These are phyloP conservation scores for Sardinella longiceps DNA, from an alignment of 2,797 vertebrate species.

Conservation along the genomic window DNA sequence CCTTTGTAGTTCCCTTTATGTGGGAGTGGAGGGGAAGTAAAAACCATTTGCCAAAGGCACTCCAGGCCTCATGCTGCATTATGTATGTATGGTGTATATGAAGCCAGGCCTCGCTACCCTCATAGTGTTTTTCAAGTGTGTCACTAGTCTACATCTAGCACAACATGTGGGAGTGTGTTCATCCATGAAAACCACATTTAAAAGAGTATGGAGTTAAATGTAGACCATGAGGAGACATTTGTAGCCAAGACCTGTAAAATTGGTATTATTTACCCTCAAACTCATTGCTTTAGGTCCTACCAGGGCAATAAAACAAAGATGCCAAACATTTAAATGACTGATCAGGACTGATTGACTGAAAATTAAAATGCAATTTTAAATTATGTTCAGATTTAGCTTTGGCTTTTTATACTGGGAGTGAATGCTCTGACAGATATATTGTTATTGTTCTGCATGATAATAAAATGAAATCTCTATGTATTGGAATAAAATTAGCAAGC, in stretches of 20 bases:
- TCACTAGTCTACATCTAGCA: no score
- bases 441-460: not conserved
- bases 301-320: not conserved
- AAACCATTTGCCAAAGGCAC: not conserved
- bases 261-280: not conserved
- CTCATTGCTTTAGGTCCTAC: not conserved
- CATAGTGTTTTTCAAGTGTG: no score
- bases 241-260: not conserved
- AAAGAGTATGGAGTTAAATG: not conserved
- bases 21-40: not conserved
- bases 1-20: constrained; percentile 49
- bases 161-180: no score
- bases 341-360: not conserved
- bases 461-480: not conserved
- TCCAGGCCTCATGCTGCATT: not conserved
- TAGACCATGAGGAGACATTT: not conserved
- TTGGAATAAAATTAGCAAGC: not conserved
- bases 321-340: no score
- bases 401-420: not conserved
- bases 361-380: not conserved
- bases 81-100: no score
- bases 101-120: no score
- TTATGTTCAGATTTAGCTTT: not conserved
- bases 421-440: not conserved
- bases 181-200: no score